Evolutionary conservation across 2,888 invertebrate genomes (phyloP).

Genomic region (Rhaphigaster nebulosa): DNA sequence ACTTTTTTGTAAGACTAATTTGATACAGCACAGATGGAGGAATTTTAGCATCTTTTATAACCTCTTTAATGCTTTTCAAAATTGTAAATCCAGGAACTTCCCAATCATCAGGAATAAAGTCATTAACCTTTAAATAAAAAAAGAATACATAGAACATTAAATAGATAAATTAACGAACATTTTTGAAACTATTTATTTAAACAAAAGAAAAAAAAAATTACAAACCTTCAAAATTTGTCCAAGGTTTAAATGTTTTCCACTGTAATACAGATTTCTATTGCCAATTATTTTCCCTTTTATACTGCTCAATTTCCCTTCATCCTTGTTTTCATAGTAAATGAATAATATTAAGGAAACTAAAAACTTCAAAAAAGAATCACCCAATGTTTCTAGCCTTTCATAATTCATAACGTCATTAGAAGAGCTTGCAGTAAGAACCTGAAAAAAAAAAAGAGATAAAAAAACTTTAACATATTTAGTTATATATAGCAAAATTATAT

Average conservation of each 20-base stretch:
- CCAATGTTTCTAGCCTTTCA: conserved; percentile 89
- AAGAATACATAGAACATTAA: conserved; percentile 36
- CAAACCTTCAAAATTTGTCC: conserved; percentile 67
- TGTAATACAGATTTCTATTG: conserved; percentile 88
- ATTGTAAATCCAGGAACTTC: conserved; percentile 77
- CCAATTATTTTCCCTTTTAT: conserved; percentile 81
- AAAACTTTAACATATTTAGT: too few species aligned
- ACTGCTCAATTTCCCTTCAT: conserved; percentile 85
- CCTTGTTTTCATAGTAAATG: conserved; percentile 76
- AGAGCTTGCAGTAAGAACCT: conserved; percentile 80
- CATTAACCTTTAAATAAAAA: conserved; percentile 69
- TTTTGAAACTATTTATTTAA: not conserved
- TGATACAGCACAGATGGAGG: conserved; percentile 71
- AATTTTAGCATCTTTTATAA: conserved; percentile 69
- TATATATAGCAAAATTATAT: not conserved
- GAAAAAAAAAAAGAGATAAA: conserved; percentile 65
- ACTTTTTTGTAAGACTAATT: conserved; percentile 70
- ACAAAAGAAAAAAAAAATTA: not conserved
- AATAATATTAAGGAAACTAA: conserved; percentile 81
- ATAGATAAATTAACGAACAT: not conserved
- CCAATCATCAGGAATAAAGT: conserved; percentile 83
- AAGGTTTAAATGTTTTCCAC: conserved; percentile 73
- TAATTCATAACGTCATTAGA: conserved; percentile 83
- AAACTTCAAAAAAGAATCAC: conserved; percentile 90
- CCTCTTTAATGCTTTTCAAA: conserved; percentile 68